A percentile compares a stretch with the other conserved stretches of the same genome.
Conservation (phyloP, 2,888 invertebrate species). For the Megastigmus dorsalis region DNA sequence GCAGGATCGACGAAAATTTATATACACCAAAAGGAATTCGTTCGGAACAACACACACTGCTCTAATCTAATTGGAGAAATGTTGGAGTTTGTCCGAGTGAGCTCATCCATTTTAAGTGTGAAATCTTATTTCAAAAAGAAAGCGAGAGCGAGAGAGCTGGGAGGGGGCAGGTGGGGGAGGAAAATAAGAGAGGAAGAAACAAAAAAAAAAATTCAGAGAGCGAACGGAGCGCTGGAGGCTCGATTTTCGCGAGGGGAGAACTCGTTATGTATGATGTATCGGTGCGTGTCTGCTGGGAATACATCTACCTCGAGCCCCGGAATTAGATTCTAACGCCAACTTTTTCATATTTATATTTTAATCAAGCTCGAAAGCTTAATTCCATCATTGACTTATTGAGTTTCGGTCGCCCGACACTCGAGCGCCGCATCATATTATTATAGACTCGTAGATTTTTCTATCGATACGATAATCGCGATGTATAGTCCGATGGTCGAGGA, state of each 20-base stretch:
- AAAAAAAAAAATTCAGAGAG: neutral
- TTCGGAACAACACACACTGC: no score
- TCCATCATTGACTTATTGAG: no score
- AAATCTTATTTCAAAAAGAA: neutral
- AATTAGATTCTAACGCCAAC: neutral
- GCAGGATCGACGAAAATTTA: no score
- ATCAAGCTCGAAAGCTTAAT: slow-evolving; percentile 1
- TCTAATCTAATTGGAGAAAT: neutral
- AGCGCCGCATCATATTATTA: no score
- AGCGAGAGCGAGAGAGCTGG: neutral
- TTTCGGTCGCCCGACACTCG: no score
- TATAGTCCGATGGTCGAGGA: neutral
- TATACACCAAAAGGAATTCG: no score
- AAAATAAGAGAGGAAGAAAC: neutral
- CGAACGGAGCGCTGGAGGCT: neutral
- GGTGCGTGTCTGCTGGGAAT: slow-evolving; percentile 18
- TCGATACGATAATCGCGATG: neutral
- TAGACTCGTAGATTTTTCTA: neutral
- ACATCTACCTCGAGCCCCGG: neutral
- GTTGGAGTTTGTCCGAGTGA: neutral
- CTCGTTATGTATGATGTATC: slow-evolving; percentile 35
- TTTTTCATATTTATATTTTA: slow-evolving; percentile 12
- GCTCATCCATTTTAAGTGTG: neutral
- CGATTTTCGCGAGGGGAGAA: slow-evolving; percentile 28
- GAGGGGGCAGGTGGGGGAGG: neutral